Percentiles rank a stretch among this genome's conserved stretches.
phyloP scores from a whole-genome alignment of 2,888 invertebrate genomes.

The Hypselothyrea guttata region DNA sequence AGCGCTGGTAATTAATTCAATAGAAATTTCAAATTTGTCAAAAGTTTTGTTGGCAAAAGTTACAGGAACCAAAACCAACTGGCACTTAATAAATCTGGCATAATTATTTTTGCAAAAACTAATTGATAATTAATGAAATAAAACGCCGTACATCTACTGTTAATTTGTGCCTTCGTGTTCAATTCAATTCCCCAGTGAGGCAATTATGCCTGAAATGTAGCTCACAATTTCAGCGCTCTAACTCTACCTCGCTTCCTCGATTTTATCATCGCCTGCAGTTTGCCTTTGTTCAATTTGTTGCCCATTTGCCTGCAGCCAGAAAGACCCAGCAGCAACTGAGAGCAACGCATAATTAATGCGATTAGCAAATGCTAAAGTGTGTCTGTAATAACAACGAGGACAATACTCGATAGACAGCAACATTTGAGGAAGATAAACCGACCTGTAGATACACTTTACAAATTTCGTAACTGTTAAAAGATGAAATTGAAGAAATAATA shows the following conservation, averaged over 20 bases:
- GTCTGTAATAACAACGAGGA: conserved; percentile 63
- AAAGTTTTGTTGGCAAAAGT: conserved; percentile 28
- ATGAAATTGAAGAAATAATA: too few species aligned
- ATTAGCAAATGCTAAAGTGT: conserved; percentile 74
- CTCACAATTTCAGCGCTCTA: conserved; percentile 1
- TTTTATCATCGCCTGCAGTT: conserved; percentile 59
- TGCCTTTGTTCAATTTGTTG: conserved; percentile 66
- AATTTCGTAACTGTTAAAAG: too few species aligned
- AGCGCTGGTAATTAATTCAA: conserved; percentile 58
- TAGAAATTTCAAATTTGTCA: conserved; percentile 59
- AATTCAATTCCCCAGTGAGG: conserved; percentile 68
- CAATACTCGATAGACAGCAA: conserved; percentile 30
- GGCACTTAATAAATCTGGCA: conserved; percentile 56
- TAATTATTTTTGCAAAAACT: conserved; percentile 70
- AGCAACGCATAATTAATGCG: conserved; percentile 73
- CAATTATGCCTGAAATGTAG: conserved; percentile 58
- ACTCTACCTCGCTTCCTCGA: conserved; percentile 6
- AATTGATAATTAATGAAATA: conserved; percentile 76
- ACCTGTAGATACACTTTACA: conserved; percentile 17
- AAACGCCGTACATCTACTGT: conserved; percentile 50
- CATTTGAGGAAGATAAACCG: neutral
- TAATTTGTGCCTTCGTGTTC: conserved; percentile 33
- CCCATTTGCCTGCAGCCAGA: conserved; percentile 64
- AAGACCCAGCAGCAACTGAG: conserved; percentile 66
- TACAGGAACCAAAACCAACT: conserved; percentile 13